Conservation (phyloP, 2,797 vertebrate genomes). For the Myripristis murdjan region DNA sequence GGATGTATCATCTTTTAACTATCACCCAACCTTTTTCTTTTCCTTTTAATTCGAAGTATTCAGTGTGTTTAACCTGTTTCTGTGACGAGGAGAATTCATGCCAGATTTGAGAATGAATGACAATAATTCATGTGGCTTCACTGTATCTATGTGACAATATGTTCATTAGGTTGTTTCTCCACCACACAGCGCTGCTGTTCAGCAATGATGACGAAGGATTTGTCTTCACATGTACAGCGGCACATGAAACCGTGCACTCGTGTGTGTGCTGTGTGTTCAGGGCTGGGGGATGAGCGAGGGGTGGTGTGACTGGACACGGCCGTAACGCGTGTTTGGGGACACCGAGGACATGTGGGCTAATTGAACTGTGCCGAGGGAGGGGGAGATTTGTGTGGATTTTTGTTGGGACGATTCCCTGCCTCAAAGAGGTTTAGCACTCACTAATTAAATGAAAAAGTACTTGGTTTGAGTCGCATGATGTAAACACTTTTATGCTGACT, state of each 20-base stretch:
- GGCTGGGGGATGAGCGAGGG: constrained; percentile 1
- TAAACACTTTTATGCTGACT: constrained; percentile 58
- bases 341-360: constrained; percentile 68
- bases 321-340: constrained; percentile 42
- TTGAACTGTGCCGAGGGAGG: constrained; percentile 30
- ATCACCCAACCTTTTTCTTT: no score
- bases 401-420: constrained; percentile 63
- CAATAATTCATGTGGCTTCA: no score
- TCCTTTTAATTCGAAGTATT: neutral
- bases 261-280: constrained; percentile 16
- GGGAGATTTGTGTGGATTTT: constrained; percentile 77
- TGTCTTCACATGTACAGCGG: neutral
- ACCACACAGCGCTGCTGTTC: neutral
- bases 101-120: no score
- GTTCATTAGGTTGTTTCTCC: neutral
- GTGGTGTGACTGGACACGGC: constrained; percentile 11
- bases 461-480: constrained; percentile 39
- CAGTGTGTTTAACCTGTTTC: no score
- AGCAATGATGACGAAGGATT: constrained; percentile 15
- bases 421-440: constrained; percentile 77
- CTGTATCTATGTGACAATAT: neutral
- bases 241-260: constrained; percentile 16
- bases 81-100: neutral
- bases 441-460: constrained; percentile 80
- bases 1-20: no score